These are phyloP conservation scores for Forbesichthys papilliferus DNA, from an alignment of 2,113 vertebrate species.

Conservation along the genomic window DNA sequence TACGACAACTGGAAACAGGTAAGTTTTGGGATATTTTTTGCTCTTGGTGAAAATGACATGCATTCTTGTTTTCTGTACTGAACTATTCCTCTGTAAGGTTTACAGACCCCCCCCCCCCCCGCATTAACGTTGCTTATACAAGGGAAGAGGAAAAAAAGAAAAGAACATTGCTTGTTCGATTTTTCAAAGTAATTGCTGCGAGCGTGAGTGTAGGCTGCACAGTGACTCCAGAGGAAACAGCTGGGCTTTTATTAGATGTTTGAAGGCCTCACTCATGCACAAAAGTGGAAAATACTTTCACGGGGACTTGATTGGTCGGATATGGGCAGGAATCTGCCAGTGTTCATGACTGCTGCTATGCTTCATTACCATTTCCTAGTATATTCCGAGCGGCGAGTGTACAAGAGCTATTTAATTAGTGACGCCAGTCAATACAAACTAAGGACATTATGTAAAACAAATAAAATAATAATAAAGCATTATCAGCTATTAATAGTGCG, in stretches of 20 bases:
- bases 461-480: constrained; percentile 26
- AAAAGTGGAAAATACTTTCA: constrained; percentile 36
- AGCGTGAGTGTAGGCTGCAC: constrained; percentile 2
- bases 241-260: constrained; percentile 23
- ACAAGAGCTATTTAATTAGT: background rate
- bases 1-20: constrained; percentile 82
- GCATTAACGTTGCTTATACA: background rate
- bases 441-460: constrained; percentile 28
- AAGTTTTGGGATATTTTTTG: constrained; percentile 16
- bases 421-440: background rate
- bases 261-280: constrained; percentile 18
- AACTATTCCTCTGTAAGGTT: background rate
- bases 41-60: background rate
- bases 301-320: constrained; percentile 8
- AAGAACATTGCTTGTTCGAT: constrained; percentile 16
- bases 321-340: background rate
- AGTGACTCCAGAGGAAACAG: constrained; percentile 8
- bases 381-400: constrained; percentile 5
- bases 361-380: constrained; percentile 8
- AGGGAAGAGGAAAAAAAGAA: background rate
- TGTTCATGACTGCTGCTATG: constrained; percentile 15
- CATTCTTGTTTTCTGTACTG: background rate
- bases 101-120: background rate
- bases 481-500: constrained; percentile 35
- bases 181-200: background rate